These are phyloP conservation scores for Pseudopodoces humilis DNA, from an alignment of 2,113 vertebrate genomes.

Conservation along the genomic window DNA sequence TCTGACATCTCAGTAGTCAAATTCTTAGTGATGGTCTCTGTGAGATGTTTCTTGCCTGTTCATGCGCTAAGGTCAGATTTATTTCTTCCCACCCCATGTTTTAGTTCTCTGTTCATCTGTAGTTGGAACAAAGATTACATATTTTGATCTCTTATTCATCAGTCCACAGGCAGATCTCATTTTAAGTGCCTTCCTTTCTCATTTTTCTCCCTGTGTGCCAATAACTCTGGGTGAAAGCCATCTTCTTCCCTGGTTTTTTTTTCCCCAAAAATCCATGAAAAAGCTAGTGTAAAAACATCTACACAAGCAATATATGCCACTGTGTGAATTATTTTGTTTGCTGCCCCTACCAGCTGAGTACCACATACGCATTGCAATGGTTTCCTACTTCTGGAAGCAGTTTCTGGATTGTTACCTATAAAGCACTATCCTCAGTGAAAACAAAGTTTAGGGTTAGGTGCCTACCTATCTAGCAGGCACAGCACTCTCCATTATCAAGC, in stretches of 20 bases:
- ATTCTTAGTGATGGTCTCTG: neutral
- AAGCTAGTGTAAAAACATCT: neutral
- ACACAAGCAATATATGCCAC: rapidly evolving
- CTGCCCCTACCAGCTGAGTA: neutral
- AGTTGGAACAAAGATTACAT: neutral
- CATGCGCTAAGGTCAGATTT: neutral
- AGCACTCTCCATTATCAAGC: neutral
- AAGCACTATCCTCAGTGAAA: neutral
- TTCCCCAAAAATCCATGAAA: neutral
- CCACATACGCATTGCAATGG: neutral
- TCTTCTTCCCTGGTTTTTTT: neutral
- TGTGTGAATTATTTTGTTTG: neutral
- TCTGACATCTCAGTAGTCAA: neutral
- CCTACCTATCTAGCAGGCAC: neutral
- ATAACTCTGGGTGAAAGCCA: neutral
- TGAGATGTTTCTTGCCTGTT: neutral
- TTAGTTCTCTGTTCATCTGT: neutral
- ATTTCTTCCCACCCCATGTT: neutral
- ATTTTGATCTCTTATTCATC: neutral
- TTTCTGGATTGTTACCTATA: neutral
- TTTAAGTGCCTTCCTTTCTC: neutral
- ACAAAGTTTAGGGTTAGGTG: neutral
- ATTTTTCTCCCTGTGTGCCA: neutral
- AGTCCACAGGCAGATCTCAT: neutral
- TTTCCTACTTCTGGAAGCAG: neutral